Evolutionary conservation across 2,888 invertebrate genomes (phyloP).

Genomic region (Trichogramma dendrolimi): DNA sequence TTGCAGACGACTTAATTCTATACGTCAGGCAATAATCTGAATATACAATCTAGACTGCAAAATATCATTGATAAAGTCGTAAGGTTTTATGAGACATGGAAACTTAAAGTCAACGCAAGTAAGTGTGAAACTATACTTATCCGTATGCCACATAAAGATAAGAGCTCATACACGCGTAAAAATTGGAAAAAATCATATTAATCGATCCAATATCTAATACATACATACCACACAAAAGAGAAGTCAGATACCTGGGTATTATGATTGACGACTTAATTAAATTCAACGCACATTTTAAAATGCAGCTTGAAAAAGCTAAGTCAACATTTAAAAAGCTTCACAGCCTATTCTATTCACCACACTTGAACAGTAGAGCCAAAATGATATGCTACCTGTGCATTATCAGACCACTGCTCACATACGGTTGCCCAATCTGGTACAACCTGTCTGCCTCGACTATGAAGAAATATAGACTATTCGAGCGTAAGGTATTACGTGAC

Average conservation of each 20-base stretch:
- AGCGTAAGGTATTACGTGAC: slow-evolving; percentile 24
- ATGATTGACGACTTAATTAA: slow-evolving; percentile 9
- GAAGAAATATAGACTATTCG: slow-evolving; percentile 20
- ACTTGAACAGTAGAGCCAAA: slow-evolving; percentile 21
- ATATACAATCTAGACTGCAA: too few species aligned
- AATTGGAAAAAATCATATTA: too few species aligned
- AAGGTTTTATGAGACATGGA: too few species aligned
- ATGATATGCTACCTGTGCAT: slow-evolving; percentile 22
- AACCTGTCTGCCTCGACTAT: slow-evolving; percentile 14
- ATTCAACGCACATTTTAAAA: slow-evolving; percentile 8
- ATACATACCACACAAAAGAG: too few species aligned
- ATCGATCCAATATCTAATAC: too few species aligned
- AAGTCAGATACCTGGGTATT: slow-evolving; percentile 18
- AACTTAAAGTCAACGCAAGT: too few species aligned
- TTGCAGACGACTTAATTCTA: too few species aligned
- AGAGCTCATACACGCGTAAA: too few species aligned
- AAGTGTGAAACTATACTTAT: too few species aligned
- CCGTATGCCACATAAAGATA: too few species aligned
- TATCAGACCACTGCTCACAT: slow-evolving; percentile 25
- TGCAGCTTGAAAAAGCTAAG: slow-evolving; percentile 24
- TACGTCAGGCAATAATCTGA: too few species aligned
- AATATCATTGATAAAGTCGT: too few species aligned
- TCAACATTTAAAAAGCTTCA: slow-evolving; percentile 20
- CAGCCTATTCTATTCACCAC: slow-evolving; percentile 22
- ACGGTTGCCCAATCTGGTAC: slow-evolving; percentile 21